Base-by-base conservation (phyloP, 2,113 vertebrate species). In the Capricornis sumatraensis region DNA sequence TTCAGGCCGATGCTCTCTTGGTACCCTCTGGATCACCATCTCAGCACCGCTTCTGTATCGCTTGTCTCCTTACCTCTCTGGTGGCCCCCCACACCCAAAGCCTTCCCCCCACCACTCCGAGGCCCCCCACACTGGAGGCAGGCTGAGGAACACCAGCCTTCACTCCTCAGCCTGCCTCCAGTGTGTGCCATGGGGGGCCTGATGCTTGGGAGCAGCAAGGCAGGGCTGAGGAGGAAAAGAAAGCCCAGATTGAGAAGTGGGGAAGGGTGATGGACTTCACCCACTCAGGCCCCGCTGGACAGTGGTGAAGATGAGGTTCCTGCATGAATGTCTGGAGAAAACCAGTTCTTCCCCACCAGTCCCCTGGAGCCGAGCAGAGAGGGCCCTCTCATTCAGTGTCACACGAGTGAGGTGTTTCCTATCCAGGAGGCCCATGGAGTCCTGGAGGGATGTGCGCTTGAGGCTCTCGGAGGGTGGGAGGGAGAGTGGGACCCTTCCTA, bases 371-470 rank as follows among this genome's bases (percentile, higher is more conserved):
- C 4, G 19, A 53, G 62, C 43, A 30, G 33, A n/a, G 71, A 83
- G 36, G 16, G 11, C 2, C 0, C 21, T 23, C 36, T 7, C 30
- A n/a, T 11, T 30, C 47, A 25, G 16, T 1, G 0, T 3, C 47
- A 6, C 27, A 17, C 36, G 1, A 25, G 7, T 14, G 81, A 85
- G 57, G 25, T 5, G 33, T 53, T n/a, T 87, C 15, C 79, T 67
- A 74, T 33, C 40, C 43, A 6, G 17, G 64, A 78, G 55, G 33
- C 55, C 83, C 33, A 5, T 9, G 21, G 25, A 62, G 58, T 52
- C 15, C 47, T 53, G 25, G 88, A 93, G 89, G 92, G 47, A 55
- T 19, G 28, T 25, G 40, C 5, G 3, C 86, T 13, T 7, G 53
- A 33, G 57, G 53, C 27, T 88, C 10, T 74, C 19, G 14, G 36